Evolutionary conservation across 1,140 invertebrate species (phyloP).

Genomic region (Aplysia californica): DNA sequence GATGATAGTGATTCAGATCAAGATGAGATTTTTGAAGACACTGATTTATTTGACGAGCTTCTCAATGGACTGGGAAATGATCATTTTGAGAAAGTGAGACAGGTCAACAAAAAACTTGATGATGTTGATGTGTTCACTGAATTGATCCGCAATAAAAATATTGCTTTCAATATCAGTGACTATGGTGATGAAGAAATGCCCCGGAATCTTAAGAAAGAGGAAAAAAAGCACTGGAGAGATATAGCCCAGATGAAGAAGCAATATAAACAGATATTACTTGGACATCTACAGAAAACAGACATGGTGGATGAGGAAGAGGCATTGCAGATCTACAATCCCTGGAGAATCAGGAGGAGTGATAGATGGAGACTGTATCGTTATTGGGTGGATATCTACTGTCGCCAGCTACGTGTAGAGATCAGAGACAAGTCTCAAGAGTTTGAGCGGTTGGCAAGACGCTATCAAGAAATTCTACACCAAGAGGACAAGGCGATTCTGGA

Average conservation of each 20-base stretch:
- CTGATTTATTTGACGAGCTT: conserved; percentile 20
- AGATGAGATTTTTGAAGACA: conserved; percentile 15
- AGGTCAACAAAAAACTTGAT: conserved; percentile 30
- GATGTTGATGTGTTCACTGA: conserved; percentile 15
- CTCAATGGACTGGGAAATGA: conserved; percentile 15
- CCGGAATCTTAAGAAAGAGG: background rate
- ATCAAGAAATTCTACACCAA: conserved; percentile 46
- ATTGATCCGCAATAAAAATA: background rate
- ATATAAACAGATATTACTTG: conserved; percentile 16
- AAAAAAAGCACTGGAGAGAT: conserved; percentile 4
- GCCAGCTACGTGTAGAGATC: conserved; percentile 32
- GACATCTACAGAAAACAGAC: conserved; percentile 26
- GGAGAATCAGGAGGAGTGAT: conserved; percentile 46
- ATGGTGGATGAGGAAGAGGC: conserved; percentile 42
- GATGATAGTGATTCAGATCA: conserved; percentile 26
- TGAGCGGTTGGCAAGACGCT: conserved; percentile 26
- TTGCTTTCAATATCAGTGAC: conserved; percentile 24
- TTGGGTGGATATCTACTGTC: conserved; percentile 54
- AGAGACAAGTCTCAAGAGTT: conserved; percentile 31
- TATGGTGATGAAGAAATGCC: conserved; percentile 24
- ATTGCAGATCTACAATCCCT: conserved; percentile 42
- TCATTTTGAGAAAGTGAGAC: conserved; percentile 17
- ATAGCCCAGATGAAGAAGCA: background rate
- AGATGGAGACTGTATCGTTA: conserved; percentile 63
- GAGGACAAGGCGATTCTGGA: conserved; percentile 58